phyloP scores from a whole-genome alignment of 1,140 invertebrate genomes.

The Drosophila kikkawai region DNA sequence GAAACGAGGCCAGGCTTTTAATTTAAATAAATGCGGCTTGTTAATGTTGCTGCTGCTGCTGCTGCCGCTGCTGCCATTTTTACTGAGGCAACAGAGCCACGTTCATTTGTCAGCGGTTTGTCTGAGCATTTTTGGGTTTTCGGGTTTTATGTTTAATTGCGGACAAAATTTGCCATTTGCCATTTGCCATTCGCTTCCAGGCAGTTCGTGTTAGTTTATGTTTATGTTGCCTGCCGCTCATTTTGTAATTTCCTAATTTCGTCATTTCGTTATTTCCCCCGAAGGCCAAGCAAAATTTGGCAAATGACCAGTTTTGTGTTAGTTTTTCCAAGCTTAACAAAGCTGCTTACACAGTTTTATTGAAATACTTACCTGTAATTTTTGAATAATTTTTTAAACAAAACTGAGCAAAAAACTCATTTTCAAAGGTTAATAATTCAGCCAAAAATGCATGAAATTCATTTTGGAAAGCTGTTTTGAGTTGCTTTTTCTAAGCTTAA shows the following conservation, averaged over 20 bases:
- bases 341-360: no score
- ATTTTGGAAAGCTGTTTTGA: no score
- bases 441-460: no score
- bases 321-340: no score
- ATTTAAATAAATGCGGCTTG: conserved; percentile 34
- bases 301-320: not conserved
- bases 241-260: conserved; percentile 21
- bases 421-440: no score
- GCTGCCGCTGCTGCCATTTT: conserved; percentile 13
- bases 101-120: conserved; percentile 47
- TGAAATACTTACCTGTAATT: no score
- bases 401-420: no score
- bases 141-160: conserved; percentile 46
- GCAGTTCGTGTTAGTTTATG: conserved; percentile 18
- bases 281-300: not conserved
- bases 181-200: conserved; percentile 26
- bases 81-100: conserved; percentile 11
- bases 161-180: conserved; percentile 31
- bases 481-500: no score
- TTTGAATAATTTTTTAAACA: no score
- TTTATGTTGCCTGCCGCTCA: conserved; percentile 11
- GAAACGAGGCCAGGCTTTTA: conserved; percentile 9
- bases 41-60: conserved; percentile 16
- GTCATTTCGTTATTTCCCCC: not conserved
- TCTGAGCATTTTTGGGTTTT: conserved; percentile 40